Evolutionary conservation across 1,140 invertebrate species (phyloP).

Genomic region (Nixonia krombeini): DNA sequence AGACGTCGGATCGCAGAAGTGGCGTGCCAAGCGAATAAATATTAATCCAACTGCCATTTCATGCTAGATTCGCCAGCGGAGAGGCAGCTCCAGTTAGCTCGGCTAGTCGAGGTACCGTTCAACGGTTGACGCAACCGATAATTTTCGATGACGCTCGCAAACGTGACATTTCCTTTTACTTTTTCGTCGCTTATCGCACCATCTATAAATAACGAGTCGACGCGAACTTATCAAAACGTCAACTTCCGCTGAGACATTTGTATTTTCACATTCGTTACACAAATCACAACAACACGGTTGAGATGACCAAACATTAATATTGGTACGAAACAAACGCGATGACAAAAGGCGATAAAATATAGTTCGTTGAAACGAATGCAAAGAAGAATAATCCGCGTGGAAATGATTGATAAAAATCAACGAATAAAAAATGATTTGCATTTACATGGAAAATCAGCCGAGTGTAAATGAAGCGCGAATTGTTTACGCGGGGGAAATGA

Average conservation of each 20-base stretch:
- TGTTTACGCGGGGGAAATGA: no score
- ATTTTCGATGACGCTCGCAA: constrained; percentile 1
- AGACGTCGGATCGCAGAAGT: constrained; percentile 22
- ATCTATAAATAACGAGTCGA: neutral
- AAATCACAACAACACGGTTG: no score
- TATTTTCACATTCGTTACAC: no score
- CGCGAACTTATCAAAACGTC: neutral
- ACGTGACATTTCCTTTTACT: constrained; percentile 4
- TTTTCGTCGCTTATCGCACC: neutral
- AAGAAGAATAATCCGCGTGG: no score
- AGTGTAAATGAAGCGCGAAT: no score
- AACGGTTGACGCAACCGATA: constrained; percentile 30
- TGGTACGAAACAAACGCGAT: no score
- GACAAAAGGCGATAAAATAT: no score
- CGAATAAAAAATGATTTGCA: no score
- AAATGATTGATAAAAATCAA: no score
- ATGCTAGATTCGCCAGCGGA: constrained; percentile 18
- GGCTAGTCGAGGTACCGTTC: constrained; percentile 35
- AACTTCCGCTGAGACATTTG: neutral
- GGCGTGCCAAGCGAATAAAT: constrained; percentile 38
- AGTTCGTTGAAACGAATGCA: no score
- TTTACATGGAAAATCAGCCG: no score
- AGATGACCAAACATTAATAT: no score
- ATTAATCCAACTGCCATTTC: constrained; percentile 35
- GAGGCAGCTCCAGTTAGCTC: constrained; percentile 32